Evolutionary conservation across 2,888 invertebrate genomes (phyloP).

Genomic region (Chloroclystis v-ata): DNA sequence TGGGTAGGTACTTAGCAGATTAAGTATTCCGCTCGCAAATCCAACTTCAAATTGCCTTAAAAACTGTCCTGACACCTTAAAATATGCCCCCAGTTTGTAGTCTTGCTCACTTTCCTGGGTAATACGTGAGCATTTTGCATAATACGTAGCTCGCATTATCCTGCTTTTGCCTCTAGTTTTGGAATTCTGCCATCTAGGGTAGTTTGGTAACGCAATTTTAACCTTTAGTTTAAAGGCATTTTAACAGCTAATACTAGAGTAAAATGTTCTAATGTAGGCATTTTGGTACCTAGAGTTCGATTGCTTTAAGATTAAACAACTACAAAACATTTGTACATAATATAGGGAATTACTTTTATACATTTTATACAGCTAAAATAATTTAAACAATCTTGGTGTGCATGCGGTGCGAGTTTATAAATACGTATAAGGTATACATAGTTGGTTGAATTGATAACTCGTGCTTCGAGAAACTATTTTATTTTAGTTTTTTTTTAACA

Average conservation of each 20-base stretch:
- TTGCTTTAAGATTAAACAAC: background rate
- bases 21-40: slow-evolving; percentile 15
- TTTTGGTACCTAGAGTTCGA: background rate
- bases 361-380: too few relatives aligned
- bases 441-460: too few relatives aligned
- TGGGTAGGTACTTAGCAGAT: background rate
- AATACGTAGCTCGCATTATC: slow-evolving; percentile 45
- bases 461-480: too few relatives aligned
- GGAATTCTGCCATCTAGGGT: slow-evolving; percentile 45
- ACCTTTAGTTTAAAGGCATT: slow-evolving; percentile 21
- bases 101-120: slow-evolving; percentile 30
- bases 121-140: slow-evolving; percentile 53
- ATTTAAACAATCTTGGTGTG: too few relatives aligned
- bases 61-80: slow-evolving; percentile 34
- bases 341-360: too few relatives aligned
- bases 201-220: slow-evolving; percentile 37
- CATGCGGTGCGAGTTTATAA: too few relatives aligned
- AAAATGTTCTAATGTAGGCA: too few relatives aligned
- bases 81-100: slow-evolving; percentile 38
- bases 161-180: slow-evolving; percentile 35
- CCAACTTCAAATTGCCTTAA: slow-evolving; percentile 20
- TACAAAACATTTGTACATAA: too few relatives aligned
- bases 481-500: too few relatives aligned
- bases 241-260: too few relatives aligned
- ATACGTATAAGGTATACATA: too few relatives aligned